A percentile compares a stretch with the other conserved stretches of the same genome.
Conservation (phyloP, 2,113 vertebrate genomes). For the Labrus mixtus region DNA sequence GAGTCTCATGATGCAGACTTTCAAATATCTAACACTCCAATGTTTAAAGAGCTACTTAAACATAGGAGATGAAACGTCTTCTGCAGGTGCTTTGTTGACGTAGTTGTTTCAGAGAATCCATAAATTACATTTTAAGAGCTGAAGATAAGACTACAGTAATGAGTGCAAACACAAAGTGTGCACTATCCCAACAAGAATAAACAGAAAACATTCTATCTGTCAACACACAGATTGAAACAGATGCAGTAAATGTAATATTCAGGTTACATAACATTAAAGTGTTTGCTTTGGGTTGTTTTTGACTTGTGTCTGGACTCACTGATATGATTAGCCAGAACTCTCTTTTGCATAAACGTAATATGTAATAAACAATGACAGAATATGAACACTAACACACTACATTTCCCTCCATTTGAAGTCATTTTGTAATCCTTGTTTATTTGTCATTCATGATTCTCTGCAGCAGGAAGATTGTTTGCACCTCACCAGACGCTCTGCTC, state of each 20-base stretch:
- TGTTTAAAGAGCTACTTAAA: not conserved
- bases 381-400: not conserved
- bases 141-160: too few relatives aligned
- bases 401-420: not conserved
- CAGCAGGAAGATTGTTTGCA: not conserved
- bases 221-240: not conserved
- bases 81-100: not conserved
- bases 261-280: not conserved
- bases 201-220: not conserved
- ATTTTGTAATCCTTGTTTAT: not conserved
- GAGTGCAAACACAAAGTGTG: not conserved
- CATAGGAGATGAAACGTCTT: not conserved
- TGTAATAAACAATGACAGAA: not conserved
- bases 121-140: not conserved
- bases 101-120: too few relatives aligned
- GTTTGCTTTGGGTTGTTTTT: not conserved
- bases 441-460: not conserved
- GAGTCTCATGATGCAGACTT: not conserved
- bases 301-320: not conserved
- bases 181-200: not conserved
- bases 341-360: not conserved
- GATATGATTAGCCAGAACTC: not conserved
- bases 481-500: not conserved
- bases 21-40: not conserved
- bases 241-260: not conserved